Evolutionary conservation across 2,113 vertebrate species (phyloP).

Genomic region (Emydocephalus ijimae): DNA sequence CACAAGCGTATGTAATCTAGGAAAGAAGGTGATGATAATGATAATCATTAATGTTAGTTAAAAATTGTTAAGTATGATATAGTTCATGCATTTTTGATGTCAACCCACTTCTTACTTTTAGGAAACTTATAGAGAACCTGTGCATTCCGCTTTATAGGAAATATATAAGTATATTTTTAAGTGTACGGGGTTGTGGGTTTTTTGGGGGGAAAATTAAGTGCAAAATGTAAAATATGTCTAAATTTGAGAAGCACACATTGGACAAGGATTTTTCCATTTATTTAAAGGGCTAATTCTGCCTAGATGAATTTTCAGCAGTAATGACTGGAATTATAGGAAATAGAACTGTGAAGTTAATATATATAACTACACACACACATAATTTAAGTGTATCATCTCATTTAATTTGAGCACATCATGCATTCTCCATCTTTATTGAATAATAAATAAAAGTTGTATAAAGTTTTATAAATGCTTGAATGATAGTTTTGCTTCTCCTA

Average conservation of each 20-base stretch:
- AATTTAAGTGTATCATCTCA: background rate
- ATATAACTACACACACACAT: background rate
- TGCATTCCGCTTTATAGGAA: too few relatives aligned
- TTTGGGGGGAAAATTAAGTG: background rate
- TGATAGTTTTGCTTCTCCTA: background rate
- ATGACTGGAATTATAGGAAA: background rate
- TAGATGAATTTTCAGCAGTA: background rate
- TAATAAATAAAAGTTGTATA: background rate
- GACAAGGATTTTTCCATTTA: background rate
- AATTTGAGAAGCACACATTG: background rate
- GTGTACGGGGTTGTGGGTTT: too few relatives aligned
- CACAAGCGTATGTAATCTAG: background rate
- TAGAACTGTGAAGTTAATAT: background rate
- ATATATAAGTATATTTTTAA: too few relatives aligned
- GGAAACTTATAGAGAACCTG: background rate
- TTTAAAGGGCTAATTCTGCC: background rate
- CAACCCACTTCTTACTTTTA: background rate
- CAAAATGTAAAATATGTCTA: background rate
- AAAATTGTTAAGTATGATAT: background rate
- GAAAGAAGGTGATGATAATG: fast-evolving
- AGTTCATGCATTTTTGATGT: background rate
- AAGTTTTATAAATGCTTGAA: background rate
- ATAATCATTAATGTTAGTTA: fast-evolving
- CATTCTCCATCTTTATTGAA: background rate
- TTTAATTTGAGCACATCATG: background rate